Conservation (phyloP, 2,113 vertebrate species). For the Narcine bancroftii region DNA sequence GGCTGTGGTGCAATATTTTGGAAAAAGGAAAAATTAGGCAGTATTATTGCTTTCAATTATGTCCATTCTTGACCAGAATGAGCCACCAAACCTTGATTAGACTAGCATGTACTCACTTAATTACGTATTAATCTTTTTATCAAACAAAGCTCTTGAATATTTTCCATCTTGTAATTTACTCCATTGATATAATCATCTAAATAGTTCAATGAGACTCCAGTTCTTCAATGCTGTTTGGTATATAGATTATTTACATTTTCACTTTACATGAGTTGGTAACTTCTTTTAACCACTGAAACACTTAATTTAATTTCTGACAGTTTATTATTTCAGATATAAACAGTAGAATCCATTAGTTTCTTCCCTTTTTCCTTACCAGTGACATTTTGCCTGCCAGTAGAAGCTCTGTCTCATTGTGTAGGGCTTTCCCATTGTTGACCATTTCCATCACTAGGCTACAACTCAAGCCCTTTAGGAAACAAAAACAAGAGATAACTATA, state of each 20-base stretch:
- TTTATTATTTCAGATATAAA: neutral
- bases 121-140: too few species aligned
- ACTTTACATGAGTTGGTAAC: too few species aligned
- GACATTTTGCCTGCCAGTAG: slow-evolving; percentile 84
- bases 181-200: neutral
- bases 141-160: too few species aligned
- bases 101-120: neutral
- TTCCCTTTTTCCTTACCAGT: slow-evolving; percentile 62
- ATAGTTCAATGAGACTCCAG: neutral
- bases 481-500: slow-evolving; percentile 19
- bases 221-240: neutral
- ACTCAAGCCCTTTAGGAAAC: slow-evolving; percentile 64
- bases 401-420: slow-evolving; percentile 88
- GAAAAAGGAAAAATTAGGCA: neutral
- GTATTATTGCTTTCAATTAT: neutral
- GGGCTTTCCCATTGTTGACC: slow-evolving; percentile 80
- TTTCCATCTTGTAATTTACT: neutral
- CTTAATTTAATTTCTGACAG: neutral
- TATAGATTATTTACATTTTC: too few species aligned
- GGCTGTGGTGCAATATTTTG: neutral
- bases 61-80: neutral
- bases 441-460: slow-evolving; percentile 77
- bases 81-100: neutral
- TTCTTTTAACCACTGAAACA: neutral
- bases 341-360: neutral